phyloP scores from a whole-genome alignment of 2,797 vertebrate genomes.

The Pseudochirops corinnae region DNA sequence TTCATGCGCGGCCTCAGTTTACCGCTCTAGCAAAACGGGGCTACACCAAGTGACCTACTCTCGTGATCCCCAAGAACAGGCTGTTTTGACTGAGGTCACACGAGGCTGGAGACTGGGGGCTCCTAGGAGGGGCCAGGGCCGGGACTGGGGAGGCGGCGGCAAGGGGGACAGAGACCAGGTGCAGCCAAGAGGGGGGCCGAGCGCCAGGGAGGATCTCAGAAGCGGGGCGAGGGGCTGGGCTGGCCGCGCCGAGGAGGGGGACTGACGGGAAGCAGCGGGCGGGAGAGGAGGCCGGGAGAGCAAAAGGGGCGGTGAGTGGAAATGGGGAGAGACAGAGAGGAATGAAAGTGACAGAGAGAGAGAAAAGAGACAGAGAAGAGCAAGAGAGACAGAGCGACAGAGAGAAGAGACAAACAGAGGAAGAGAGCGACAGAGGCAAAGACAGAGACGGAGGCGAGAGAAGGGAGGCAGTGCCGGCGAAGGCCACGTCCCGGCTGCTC shows the following conservation, averaged over 20 bases:
- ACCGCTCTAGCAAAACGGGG: background rate
- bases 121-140: background rate
- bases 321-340: background rate
- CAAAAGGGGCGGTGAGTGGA: no score
- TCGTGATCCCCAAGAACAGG: no score
- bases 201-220: background rate
- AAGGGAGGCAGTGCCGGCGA: no score
- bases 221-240: background rate
- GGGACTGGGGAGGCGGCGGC: background rate
- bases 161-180: no score
- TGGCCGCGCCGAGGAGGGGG: fast-evolving
- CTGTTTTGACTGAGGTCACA: no score
- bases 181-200: no score
- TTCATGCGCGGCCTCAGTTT: background rate
- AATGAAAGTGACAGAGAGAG: background rate
- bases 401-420: background rate
- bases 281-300: no score
- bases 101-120: background rate
- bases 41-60: background rate
- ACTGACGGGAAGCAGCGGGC: fast-evolving
- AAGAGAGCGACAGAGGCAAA: background rate
- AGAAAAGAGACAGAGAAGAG: no score
- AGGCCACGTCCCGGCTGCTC: no score
- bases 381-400: no score
- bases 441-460: background rate